Evolutionary conservation across 2,113 vertebrate species (phyloP), one percentile per base, ranked within the genome.

Genomic region (Naja naja): DNA sequence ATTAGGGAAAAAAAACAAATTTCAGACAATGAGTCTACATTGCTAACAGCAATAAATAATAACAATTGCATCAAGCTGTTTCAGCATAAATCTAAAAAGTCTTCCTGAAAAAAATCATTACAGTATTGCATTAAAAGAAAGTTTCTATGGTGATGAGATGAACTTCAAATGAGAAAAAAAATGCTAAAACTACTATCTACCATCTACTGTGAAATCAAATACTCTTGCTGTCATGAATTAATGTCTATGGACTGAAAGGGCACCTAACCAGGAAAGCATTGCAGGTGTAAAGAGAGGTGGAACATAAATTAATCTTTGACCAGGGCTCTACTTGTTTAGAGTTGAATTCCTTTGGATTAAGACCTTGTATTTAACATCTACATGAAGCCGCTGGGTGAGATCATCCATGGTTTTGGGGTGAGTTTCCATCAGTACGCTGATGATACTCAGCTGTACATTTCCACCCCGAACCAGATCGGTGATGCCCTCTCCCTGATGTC

Each of bases 271-370:
- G 54, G 45, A 60, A 93, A 90, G 43, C 52, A 69, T 74, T 90
- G 92, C 20, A 30, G 58, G 54, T 86, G 4, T 93, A 52, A 93
- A n/a, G 69, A 30, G 88, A 93, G 22, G 14, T 85, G 69, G 74
- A 60, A 85, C 53, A 92, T 89, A 85, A 93, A 43, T 69, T 81
- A 89, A 58, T 90, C 45, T 93, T 74, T 90, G 92, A 87, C 52
- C 45, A 60, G 74, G 53, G 11, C 12, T 74, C 54, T 86, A 14
- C n/a, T 43, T 90, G 54, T 60, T 7, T 47, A 53, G 74, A 60
- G 45, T 85, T 93, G 85, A 93, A 86, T 93, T 52, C 74, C 49
- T 90, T 49, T 60, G 43, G 55, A 89, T 60, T 86, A 86, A 86
- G 69, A 49, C 45, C 45, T 90, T 93, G 22, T 55, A 52, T 90